Evolutionary conservation across 2,797 vertebrate genomes (phyloP).

Genomic region (Sebastolobus alascanus): DNA sequence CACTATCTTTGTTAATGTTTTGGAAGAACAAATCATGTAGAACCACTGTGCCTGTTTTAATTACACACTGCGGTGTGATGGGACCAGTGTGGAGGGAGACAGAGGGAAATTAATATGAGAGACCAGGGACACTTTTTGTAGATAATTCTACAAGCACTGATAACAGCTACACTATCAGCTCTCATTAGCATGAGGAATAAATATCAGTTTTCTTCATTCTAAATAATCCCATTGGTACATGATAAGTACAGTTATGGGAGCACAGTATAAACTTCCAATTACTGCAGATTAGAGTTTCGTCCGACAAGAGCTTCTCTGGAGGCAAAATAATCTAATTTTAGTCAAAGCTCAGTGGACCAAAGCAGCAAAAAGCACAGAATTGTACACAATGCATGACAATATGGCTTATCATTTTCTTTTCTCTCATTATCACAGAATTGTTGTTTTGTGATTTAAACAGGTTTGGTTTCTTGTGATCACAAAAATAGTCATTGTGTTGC

Average conservation of each 20-base stretch:
- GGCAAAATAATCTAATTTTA: slow-evolving; percentile 14
- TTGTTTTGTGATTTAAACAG: neutral
- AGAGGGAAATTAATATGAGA: neutral
- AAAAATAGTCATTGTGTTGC: neutral
- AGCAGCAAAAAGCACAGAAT: neutral
- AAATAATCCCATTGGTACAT: slow-evolving; percentile 15
- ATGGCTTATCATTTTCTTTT: neutral
- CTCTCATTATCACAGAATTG: neutral
- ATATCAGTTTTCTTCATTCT: slow-evolving; percentile 15
- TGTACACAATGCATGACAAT: neutral
- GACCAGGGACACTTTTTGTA: slow-evolving; percentile 3
- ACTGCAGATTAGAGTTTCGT: slow-evolving; percentile 17
- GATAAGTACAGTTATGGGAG: slow-evolving; percentile 19
- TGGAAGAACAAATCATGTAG: slow-evolving; percentile 46
- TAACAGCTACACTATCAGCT: slow-evolving; percentile 8
- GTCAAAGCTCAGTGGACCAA: neutral
- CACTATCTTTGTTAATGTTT: slow-evolving; percentile 57
- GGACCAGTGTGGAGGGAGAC: slow-evolving; percentile 16
- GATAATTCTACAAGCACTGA: slow-evolving; percentile 24
- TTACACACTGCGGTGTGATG: slow-evolving; percentile 34
- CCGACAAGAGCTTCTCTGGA: slow-evolving; percentile 15
- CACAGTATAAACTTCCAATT: slow-evolving; percentile 4
- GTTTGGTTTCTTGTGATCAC: neutral
- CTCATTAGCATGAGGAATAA: slow-evolving; percentile 12
- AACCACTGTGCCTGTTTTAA: slow-evolving; percentile 37